phyloP scores from a whole-genome alignment of 2,888 invertebrate species.

The Mesorhabditis spiculigera region DNA sequence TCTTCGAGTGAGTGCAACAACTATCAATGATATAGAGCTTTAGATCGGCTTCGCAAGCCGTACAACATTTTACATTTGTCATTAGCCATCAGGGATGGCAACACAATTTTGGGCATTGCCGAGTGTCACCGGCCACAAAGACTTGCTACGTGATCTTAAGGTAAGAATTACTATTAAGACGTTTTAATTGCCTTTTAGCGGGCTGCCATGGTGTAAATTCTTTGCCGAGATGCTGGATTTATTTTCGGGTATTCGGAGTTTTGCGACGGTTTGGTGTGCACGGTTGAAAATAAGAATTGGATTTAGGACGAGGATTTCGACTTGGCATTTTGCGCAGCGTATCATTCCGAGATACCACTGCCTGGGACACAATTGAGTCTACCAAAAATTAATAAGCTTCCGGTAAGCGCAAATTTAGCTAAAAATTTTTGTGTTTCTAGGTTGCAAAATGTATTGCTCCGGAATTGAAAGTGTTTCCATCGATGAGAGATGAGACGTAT shows the following conservation, averaged over 20 bases:
- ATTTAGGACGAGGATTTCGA: constrained; percentile 14
- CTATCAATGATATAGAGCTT: constrained; percentile 5
- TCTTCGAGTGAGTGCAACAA: constrained; percentile 19
- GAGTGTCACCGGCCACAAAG: constrained; percentile 84
- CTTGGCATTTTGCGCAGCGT: constrained; percentile 19
- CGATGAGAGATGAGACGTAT: constrained; percentile 92
- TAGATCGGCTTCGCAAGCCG: constrained; percentile 63
- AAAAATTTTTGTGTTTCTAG: not conserved
- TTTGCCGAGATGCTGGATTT: not conserved
- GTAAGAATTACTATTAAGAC: not conserved
- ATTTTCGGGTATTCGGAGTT: not conserved
- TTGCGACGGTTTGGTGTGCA: not conserved
- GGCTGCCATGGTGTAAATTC: not conserved
- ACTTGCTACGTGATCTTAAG: constrained; percentile 63
- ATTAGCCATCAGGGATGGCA: constrained; percentile 89
- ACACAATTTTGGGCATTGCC: constrained; percentile 94
- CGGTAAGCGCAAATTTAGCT: too few relatives aligned
- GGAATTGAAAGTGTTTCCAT: constrained; percentile 68
- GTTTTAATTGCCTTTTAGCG: not conserved
- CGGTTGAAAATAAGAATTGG: not conserved
- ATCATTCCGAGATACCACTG: constrained; percentile 10
- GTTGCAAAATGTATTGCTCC: too few relatives aligned
- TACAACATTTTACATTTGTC: constrained; percentile 94
- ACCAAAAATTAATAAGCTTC: too few relatives aligned
- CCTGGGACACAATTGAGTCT: not conserved